phyloP scores from a whole-genome alignment of 2,797 vertebrate genomes.

The Gallirallus australis region DNA sequence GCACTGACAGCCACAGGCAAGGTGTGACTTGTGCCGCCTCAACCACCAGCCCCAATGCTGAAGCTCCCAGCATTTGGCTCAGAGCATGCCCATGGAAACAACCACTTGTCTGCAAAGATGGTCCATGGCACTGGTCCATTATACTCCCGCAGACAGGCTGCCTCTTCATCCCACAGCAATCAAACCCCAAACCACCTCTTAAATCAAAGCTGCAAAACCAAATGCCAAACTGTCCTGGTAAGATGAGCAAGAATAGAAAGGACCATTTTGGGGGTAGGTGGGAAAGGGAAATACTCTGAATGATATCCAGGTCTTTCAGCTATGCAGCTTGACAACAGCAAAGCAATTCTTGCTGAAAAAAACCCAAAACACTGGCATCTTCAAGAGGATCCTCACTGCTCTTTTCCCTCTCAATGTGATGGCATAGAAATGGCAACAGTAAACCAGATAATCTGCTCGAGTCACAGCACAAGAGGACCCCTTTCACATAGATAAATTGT shows the following conservation, averaged over 20 bases:
- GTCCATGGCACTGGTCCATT: neutral
- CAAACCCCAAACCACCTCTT: neutral
- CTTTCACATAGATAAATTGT: neutral
- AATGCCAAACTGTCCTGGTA: neutral
- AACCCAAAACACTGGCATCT: fast-evolving
- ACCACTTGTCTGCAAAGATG: neutral
- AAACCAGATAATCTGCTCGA: neutral
- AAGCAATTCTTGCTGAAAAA: neutral
- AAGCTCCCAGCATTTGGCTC: neutral
- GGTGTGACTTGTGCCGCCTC: neutral
- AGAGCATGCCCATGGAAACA: neutral
- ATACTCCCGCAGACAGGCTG: neutral
- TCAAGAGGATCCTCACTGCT: neutral
- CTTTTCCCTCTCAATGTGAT: neutral
- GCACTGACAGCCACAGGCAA: fast-evolving
- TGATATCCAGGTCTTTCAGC: neutral
- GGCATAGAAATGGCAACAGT: neutral
- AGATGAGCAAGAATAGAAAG: neutral
- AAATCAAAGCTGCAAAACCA: neutral
- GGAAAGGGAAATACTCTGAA: neutral
- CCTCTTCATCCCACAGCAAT: neutral
- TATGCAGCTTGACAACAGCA: neutral
- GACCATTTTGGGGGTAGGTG: fast-evolving
- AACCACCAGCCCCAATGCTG: fast-evolving
- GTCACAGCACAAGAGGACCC: neutral